Conservation (phyloP, 1,140 invertebrate genomes). For the Aphis craccivora region DNA sequence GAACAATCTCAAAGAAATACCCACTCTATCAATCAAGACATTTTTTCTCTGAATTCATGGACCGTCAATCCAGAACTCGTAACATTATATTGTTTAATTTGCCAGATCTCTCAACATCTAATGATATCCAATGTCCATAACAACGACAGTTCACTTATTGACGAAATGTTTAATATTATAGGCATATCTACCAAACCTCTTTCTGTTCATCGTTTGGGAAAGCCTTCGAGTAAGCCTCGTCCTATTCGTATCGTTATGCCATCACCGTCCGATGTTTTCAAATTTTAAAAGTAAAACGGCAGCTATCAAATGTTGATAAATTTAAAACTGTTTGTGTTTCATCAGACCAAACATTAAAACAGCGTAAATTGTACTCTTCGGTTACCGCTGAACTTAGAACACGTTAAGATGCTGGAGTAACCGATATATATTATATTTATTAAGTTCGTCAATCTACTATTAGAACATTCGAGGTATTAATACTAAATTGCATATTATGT, state of each 20-base stretch:
- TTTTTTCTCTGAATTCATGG: not conserved
- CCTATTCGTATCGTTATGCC: too few relatives aligned
- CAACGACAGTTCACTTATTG: not conserved
- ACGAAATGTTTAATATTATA: not conserved
- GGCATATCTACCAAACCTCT: not conserved
- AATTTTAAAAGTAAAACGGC: not conserved
- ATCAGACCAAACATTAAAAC: not conserved
- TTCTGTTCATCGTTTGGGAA: slow-evolving; percentile 12
- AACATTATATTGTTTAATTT: slow-evolving; percentile 17
- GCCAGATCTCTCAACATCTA: not conserved
- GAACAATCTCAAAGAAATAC: not conserved
- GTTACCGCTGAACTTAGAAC: too few relatives aligned
- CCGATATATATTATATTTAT: too few relatives aligned
- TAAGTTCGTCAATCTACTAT: too few relatives aligned
- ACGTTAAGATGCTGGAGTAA: too few relatives aligned
- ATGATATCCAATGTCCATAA: not conserved
- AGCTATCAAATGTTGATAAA: too few relatives aligned
- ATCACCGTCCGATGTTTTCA: not conserved
- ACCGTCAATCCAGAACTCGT: too few relatives aligned
- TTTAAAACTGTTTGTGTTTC: not conserved
- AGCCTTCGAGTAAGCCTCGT: not conserved
- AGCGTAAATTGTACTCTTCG: not conserved
- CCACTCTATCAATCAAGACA: not conserved
- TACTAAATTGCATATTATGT: slow-evolving; percentile 39
- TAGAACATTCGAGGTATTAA: too few relatives aligned